Percentiles rank a stretch among this genome's conserved stretches.
Evolutionary conservation across 37 sponge, comb jelly and placozoan genomes (phyloP).

Genomic region (Chondrilla cf. caribensis): DNA sequence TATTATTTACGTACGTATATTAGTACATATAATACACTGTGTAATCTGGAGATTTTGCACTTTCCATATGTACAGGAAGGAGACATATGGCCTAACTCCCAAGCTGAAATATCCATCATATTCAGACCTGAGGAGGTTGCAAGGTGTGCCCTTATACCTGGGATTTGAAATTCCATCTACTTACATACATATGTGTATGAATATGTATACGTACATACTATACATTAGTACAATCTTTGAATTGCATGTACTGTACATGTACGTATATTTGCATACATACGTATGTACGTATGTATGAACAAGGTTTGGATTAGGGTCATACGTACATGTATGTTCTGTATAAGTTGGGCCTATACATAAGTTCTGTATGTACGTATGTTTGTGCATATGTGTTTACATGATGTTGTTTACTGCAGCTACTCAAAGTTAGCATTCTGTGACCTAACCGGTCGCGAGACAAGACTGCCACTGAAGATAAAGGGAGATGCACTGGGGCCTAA

Average conservation of each 20-base stretch:
- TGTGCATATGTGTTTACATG: background rate
- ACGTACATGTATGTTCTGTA: slow-evolving; percentile 11
- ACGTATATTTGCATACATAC: too few species aligned
- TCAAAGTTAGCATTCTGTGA: slow-evolving; percentile 84
- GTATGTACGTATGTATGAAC: background rate
- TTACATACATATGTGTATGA: too few species aligned
- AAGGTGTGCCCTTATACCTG: slow-evolving; percentile 30
- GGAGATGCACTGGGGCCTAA: slow-evolving; percentile 94
- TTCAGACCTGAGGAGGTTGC: slow-evolving; percentile 77
- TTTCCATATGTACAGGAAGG: slow-evolving; percentile 71
- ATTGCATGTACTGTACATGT: too few species aligned
- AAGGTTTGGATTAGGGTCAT: too few species aligned
- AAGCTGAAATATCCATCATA: slow-evolving; percentile 78
- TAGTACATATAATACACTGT: too few species aligned
- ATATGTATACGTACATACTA: too few species aligned
- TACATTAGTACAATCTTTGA: too few species aligned
- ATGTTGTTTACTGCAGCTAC: slow-evolving; percentile 27
- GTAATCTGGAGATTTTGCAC: background rate
- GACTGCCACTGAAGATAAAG: slow-evolving; percentile 85
- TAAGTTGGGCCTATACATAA: too few species aligned
- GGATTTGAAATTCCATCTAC: background rate
- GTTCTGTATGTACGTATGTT: background rate
- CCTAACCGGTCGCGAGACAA: slow-evolving; percentile 89
- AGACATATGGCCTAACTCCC: slow-evolving; percentile 96
- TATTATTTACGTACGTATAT: background rate